Base-by-base conservation (phyloP, 2,888 invertebrate genomes). In the Hypomecis punctinalis region DNA sequence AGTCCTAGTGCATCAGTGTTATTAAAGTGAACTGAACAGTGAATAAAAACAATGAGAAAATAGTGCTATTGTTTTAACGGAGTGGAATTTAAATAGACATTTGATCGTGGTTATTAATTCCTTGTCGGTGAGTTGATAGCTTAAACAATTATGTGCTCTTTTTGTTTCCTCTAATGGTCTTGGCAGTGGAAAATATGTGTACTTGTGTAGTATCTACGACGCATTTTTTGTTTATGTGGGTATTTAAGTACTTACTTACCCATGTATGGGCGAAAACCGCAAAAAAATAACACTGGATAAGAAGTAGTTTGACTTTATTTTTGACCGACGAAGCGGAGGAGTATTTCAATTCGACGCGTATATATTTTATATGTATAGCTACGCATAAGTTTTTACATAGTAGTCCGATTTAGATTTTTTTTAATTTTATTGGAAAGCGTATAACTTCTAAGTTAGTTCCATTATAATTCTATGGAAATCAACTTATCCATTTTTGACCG, bases 51-150 rank as follows among this genome's bases (percentile, higher is more conserved):
- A 6, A 42, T 47, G 46, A 11, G 39, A 33, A 33, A 11, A 35
- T 23, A 8, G 40, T 23, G 40, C 37, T 37, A 48, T 53, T 58
- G 57, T 65, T 56, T 60, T 40, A 46, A 47, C n/a, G 37, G 13
- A 11, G 40, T 64, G 64, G 59, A 46, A 55, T 51, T 55, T 55
- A 55, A 60, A 61, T 64, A 52, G 59, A 36, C 35, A 13, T 47
- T 56, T 58, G 52, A 63, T 63, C 33, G 62, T 39, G 52, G 63
- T 63, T 58, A 63, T 63, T 58, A 63, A 42, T 43, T 48, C 47
- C 36, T 57, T 9, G 56, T 40, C 39, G 55, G 56, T 60, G 51
- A 65, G 57, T 63, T 46, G 5, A 8, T 46, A 49, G 42, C 39
- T 42, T 42, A 10, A 35, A 35, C 42, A 57, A 51, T 57, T 58